These are phyloP conservation scores for Gadus macrocephalus DNA, from an alignment of 2,113 vertebrate species.

Conservation along the genomic window DNA sequence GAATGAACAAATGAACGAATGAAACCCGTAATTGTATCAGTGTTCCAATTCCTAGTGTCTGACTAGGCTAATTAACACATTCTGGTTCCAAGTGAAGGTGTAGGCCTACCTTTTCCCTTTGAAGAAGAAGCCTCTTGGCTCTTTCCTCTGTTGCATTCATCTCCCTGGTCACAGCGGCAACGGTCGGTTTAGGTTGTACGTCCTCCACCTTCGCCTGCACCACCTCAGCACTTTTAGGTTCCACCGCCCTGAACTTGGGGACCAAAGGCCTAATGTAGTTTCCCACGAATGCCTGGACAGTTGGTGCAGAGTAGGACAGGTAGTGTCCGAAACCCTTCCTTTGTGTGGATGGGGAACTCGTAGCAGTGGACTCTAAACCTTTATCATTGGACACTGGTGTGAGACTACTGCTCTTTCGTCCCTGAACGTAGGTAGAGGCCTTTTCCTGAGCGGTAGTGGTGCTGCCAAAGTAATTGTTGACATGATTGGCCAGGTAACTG, in stretches of 20 bases:
- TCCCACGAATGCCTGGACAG: constrained; percentile 90
- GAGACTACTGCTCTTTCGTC: constrained; percentile 22
- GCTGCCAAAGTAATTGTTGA: constrained; percentile 85
- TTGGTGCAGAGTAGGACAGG: constrained; percentile 83
- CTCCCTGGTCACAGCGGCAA: constrained; percentile 68
- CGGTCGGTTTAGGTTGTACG: constrained; percentile 55
- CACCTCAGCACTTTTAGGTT: constrained; percentile 69
- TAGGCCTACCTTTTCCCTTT: constrained; percentile 85
- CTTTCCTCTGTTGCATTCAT: constrained; percentile 77
- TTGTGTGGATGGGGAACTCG: constrained; percentile 54
- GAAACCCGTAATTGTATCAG: too few species aligned
- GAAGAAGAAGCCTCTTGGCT: constrained; percentile 79
- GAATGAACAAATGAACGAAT: too few species aligned
- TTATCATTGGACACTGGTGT: constrained; percentile 30
- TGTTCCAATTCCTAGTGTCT: too few species aligned
- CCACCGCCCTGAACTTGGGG: constrained; percentile 76
- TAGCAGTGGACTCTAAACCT: background rate
- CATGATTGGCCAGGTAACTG: constrained; percentile 83
- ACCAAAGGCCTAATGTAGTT: constrained; percentile 88
- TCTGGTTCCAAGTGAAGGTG: background rate
- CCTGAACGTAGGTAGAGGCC: constrained; percentile 25
- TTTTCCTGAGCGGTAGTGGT: constrained; percentile 64
- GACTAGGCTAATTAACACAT: too few species aligned
- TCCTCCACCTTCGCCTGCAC: constrained; percentile 58
- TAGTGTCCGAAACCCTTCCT: constrained; percentile 87